Percentiles rank a stretch among this genome's conserved stretches.
phyloP scores from a whole-genome alignment of 2,113 vertebrate genomes.

The Mus pahari region DNA sequence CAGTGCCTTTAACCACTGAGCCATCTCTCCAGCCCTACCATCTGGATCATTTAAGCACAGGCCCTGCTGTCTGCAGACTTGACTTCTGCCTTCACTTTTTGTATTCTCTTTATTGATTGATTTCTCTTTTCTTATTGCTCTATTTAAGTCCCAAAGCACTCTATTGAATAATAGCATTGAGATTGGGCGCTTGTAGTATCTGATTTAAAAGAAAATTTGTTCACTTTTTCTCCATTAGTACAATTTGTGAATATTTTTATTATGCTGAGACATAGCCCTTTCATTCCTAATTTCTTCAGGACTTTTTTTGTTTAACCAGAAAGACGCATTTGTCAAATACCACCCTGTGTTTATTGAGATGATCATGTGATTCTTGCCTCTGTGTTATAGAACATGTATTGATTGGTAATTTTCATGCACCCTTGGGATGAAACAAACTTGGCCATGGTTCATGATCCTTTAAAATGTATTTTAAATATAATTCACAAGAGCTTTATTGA shows the following conservation, averaged over 20 bases:
- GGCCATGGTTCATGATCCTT: background rate
- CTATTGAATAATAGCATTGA: background rate
- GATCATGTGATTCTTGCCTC: background rate
- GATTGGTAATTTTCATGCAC: background rate
- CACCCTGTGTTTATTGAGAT: background rate
- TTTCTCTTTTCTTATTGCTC: background rate
- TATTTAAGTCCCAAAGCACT: background rate
- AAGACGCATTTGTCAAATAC: background rate
- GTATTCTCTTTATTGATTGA: background rate
- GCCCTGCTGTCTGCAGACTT: background rate
- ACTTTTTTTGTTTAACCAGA: too few relatives aligned
- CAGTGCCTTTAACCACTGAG: background rate
- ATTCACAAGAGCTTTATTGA: background rate
- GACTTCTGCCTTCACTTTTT: background rate
- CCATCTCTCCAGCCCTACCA: background rate
- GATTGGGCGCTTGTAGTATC: background rate
- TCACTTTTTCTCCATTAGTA: background rate
- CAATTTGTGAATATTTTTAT: background rate
- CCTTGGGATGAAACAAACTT: background rate
- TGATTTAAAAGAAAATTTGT: background rate
- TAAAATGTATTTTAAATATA: background rate
- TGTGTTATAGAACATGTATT: background rate
- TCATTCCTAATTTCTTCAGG: background rate
- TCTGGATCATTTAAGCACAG: background rate
- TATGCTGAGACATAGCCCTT: background rate